Percentiles rank a stretch among this genome's conserved stretches.
phyloP scores from a whole-genome alignment of 2,797 vertebrate genomes.

The Hydrocynus forskahlii region DNA sequence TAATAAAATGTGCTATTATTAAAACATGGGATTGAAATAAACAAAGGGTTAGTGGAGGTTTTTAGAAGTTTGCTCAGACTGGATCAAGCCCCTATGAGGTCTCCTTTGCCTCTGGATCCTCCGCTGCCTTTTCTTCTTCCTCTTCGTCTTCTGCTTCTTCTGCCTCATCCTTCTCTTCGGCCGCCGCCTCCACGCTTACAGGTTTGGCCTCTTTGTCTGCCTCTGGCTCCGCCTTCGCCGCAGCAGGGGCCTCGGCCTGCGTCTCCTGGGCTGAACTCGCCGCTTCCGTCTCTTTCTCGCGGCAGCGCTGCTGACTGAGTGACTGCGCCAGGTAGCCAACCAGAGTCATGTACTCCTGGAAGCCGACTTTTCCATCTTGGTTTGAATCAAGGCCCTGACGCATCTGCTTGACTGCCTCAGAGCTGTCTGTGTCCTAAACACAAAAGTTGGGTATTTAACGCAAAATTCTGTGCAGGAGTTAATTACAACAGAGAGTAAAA shows the following conservation, averaged over 20 bases:
- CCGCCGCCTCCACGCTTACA: slow-evolving; percentile 40
- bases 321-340: slow-evolving; percentile 75
- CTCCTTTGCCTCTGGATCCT: slow-evolving; percentile 68
- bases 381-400: slow-evolving; percentile 69
- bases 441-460: neutral
- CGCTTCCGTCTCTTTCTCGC: slow-evolving; percentile 51
- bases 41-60: slow-evolving; percentile 17
- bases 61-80: slow-evolving; percentile 30
- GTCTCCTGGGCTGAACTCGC: slow-evolving; percentile 55
- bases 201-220: slow-evolving; percentile 35
- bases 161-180: slow-evolving; percentile 37
- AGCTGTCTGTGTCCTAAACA: slow-evolving; percentile 74
- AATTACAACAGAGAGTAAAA: neutral
- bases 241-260: slow-evolving; percentile 41
- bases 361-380: slow-evolving; percentile 77
- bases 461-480: neutral
- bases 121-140: slow-evolving; percentile 64
- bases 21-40: slow-evolving; percentile 9
- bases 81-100: slow-evolving; percentile 70
- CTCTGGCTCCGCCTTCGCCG: slow-evolving; percentile 35
- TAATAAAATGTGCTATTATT: slow-evolving; percentile 37
- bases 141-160: slow-evolving; percentile 63
- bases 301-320: slow-evolving; percentile 67
- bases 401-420: slow-evolving; percentile 74
- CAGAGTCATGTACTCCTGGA: slow-evolving; percentile 81